A percentile compares a stretch with the other conserved stretches of the same genome.
Conservation (phyloP, 1,140 invertebrate species). For the Drosophila kanapiae region DNA sequence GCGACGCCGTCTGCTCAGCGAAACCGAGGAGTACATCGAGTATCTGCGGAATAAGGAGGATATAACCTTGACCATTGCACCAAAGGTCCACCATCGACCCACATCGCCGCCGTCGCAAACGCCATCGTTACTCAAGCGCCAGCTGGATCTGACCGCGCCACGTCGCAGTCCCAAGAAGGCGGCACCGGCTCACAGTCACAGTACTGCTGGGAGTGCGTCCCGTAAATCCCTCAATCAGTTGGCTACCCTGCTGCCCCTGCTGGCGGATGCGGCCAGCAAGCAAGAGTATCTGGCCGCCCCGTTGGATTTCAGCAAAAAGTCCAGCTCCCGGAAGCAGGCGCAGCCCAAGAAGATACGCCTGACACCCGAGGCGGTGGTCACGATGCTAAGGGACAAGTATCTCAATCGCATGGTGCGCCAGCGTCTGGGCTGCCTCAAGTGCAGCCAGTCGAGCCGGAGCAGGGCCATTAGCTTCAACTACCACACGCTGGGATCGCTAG, state of each 20-base stretch:
- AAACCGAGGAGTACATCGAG: conserved; percentile 83
- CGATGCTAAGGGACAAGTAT: conserved; percentile 78
- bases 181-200: conserved; percentile 8
- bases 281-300: conserved; percentile 78
- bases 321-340: conserved; percentile 82
- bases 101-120: conserved; percentile 28
- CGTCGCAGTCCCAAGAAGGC: conserved; percentile 72
- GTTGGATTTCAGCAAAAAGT: conserved; percentile 79
- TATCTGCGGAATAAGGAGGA: conserved; percentile 84
- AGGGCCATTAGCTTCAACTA: conserved; percentile 82
- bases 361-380: conserved; percentile 68
- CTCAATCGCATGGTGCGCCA: conserved; percentile 76
- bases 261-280: conserved; percentile 80
- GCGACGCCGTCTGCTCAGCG: conserved; percentile 71
- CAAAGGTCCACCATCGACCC: conserved; percentile 44
- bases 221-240: conserved; percentile 76
- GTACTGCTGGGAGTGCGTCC: conserved; percentile 13
- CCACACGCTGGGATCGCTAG: conserved; percentile 85
- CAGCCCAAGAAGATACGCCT: conserved; percentile 84
- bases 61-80: conserved; percentile 80
- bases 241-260: conserved; percentile 72
- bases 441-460: conserved; percentile 40
- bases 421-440: conserved; percentile 66
- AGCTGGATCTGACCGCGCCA: conserved; percentile 67
- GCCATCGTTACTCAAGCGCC: conserved; percentile 70